phyloP scores from a whole-genome alignment of 92 coral and sea anemone species.

The Porites divaricata region DNA sequence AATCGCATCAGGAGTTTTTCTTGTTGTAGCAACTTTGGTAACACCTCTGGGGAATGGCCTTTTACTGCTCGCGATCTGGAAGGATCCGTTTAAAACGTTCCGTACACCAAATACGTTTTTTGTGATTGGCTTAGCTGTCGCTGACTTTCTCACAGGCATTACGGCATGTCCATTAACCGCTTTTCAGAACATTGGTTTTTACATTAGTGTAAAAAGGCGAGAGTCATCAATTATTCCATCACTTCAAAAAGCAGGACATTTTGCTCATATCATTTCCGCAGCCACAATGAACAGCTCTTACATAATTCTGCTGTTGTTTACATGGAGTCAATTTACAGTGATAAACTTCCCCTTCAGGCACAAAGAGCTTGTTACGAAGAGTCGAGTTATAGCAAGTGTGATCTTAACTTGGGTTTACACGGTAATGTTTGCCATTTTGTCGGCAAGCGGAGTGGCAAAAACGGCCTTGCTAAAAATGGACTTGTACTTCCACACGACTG shows the following conservation, averaged over 20 bases:
- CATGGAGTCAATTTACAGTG: constrained; percentile 39
- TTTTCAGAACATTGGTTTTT: not conserved
- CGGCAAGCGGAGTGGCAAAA: not conserved
- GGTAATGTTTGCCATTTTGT: not conserved
- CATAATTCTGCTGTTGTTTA: constrained; percentile 23
- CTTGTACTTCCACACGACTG: constrained; percentile 35
- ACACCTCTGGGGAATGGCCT: constrained; percentile 61
- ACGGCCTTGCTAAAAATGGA: not conserved
- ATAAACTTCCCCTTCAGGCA: constrained; percentile 38
- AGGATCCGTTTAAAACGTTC: constrained; percentile 55
- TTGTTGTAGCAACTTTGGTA: constrained; percentile 28
- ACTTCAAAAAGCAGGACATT: not conserved
- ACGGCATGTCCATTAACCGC: constrained; percentile 47
- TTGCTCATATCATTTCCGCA: not conserved
- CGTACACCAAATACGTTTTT: constrained; percentile 60
- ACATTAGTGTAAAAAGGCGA: not conserved
- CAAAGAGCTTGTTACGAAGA: constrained; percentile 10
- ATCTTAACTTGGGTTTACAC: constrained; percentile 21
- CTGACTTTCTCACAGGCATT: constrained; percentile 62
- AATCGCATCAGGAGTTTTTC: constrained; percentile 41
- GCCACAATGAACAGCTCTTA: constrained; percentile 39
- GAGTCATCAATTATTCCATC: not conserved
- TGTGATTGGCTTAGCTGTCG: constrained; percentile 56
- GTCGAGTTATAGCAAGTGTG: constrained; percentile 5
- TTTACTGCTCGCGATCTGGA: constrained; percentile 65